These are phyloP conservation scores for Apeltes quadracus DNA, from an alignment of 2,113 vertebrate genomes.

Conservation along the genomic window DNA sequence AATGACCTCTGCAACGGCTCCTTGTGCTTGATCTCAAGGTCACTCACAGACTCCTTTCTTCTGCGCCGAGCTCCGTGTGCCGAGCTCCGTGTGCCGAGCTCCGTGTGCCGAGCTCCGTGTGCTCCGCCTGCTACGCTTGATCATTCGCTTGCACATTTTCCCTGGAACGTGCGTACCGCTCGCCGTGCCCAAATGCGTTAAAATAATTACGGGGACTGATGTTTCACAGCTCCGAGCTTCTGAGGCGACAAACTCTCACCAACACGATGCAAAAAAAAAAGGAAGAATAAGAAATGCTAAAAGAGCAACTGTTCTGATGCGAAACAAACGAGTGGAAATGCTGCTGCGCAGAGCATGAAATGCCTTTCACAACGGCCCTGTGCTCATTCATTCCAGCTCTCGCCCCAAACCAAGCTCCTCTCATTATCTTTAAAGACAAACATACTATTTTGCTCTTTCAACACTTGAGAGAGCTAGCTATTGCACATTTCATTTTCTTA, in stretches of 20 bases:
- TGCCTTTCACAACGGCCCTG: slow-evolving; percentile 44
- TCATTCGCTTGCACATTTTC: slow-evolving; percentile 39
- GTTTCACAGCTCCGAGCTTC: slow-evolving; percentile 42
- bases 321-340: slow-evolving; percentile 45
- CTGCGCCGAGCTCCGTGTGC: slow-evolving; percentile 36
- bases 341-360: slow-evolving; percentile 42
- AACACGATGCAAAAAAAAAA: slow-evolving; percentile 17
- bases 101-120: slow-evolving; percentile 29
- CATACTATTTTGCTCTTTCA: slow-evolving; percentile 17
- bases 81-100: slow-evolving; percentile 33
- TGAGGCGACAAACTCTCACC: slow-evolving; percentile 29
- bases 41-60: slow-evolving; percentile 52
- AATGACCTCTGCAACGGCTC: slow-evolving; percentile 64
- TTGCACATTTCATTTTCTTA: slow-evolving; percentile 10
- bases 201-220: slow-evolving; percentile 52
- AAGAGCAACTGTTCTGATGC: slow-evolving; percentile 56
- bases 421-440: slow-evolving; percentile 16
- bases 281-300: slow-evolving; percentile 20
- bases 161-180: slow-evolving; percentile 11
- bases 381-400: slow-evolving; percentile 43
- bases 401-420: slow-evolving; percentile 31
- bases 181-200: slow-evolving; percentile 20
- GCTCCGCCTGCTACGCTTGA: slow-evolving; percentile 18
- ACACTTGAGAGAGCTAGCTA: slow-evolving; percentile 2
- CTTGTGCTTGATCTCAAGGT: slow-evolving; percentile 67